These are phyloP conservation scores for Echinometra lucunter DNA, from an alignment of 53 echinoderm and acorn worm species.

Conservation along the genomic window DNA sequence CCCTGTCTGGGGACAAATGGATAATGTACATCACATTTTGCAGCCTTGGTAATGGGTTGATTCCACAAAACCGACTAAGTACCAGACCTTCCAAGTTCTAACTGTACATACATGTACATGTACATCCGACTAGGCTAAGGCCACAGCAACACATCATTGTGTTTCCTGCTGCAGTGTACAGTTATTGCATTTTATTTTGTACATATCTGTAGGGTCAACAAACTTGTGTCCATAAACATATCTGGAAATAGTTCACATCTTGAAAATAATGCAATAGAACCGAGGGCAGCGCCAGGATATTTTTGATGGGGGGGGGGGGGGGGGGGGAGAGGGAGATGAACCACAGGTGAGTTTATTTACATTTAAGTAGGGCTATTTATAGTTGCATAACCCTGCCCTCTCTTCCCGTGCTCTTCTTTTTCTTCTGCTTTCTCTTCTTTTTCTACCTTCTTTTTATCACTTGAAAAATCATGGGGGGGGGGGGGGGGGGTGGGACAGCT, in stretches of 20 bases:
- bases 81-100: not conserved
- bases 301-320: too few relatives aligned
- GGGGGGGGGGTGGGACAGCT: too few relatives aligned
- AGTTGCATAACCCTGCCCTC: too few relatives aligned
- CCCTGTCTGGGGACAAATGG: conserved; percentile 44
- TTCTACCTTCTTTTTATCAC: too few relatives aligned
- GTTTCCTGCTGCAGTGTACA: conserved; percentile 32
- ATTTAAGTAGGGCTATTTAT: too few relatives aligned
- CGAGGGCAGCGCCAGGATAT: too few relatives aligned
- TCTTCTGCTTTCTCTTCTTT: too few relatives aligned
- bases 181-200: not conserved
- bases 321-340: too few relatives aligned
- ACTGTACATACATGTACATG: not conserved
- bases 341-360: too few relatives aligned
- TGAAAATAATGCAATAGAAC: too few relatives aligned
- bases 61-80: conserved; percentile 10
- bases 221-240: not conserved
- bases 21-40: conserved; percentile 40
- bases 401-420: too few relatives aligned
- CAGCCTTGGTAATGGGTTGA: conserved; percentile 61
- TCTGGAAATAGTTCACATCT: not conserved
- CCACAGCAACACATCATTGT: not conserved
- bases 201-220: not conserved
- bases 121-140: conserved; percentile 11
- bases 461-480: too few relatives aligned